Percentiles rank a stretch among this genome's conserved stretches.
These are phyloP conservation scores for Nomada hirtipes DNA, from an alignment of 2,888 invertebrate species.

Conservation along the genomic window DNA sequence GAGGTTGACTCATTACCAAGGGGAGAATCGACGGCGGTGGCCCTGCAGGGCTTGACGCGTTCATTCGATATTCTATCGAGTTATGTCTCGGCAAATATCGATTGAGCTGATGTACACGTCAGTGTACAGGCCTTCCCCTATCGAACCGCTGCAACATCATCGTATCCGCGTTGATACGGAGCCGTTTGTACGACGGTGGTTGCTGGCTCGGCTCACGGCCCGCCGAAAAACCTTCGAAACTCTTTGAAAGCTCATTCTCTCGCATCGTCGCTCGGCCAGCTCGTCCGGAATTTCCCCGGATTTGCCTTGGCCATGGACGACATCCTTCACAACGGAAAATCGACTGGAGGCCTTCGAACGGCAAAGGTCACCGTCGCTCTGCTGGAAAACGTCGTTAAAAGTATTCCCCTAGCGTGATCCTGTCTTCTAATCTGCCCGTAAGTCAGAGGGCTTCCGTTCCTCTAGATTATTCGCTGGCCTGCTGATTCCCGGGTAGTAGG, in stretches of 20 bases:
- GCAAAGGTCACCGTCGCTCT: slow-evolving; percentile 28
- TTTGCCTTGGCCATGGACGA: slow-evolving; percentile 25
- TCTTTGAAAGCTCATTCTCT: slow-evolving; percentile 59
- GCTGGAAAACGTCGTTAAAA: slow-evolving; percentile 18
- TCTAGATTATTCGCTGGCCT: not conserved
- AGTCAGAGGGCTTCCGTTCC: not conserved
- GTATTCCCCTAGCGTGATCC: not conserved
- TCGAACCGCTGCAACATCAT: slow-evolving; percentile 54
- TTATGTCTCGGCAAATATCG: slow-evolving; percentile 76
- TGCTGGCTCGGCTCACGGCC: slow-evolving; percentile 28
- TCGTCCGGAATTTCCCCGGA: slow-evolving; percentile 44
- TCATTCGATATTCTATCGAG: slow-evolving; percentile 75
- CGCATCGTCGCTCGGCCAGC: slow-evolving; percentile 60
- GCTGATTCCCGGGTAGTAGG: no score
- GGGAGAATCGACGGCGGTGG: slow-evolving; percentile 31
- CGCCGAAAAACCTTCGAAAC: slow-evolving; percentile 63
- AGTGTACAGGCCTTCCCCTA: slow-evolving; percentile 44
- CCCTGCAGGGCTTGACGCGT: slow-evolving; percentile 56
- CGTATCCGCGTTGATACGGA: slow-evolving; percentile 46
- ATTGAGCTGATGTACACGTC: slow-evolving; percentile 65
- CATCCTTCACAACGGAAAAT: slow-evolving; percentile 33
- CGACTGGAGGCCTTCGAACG: slow-evolving; percentile 25
- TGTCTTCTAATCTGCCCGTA: not conserved
- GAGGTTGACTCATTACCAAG: slow-evolving; percentile 60
- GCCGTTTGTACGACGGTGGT: slow-evolving; percentile 17